Evolutionary conservation across 2,113 vertebrate species (phyloP).

Genomic region (Desmodus rotundus): DNA sequence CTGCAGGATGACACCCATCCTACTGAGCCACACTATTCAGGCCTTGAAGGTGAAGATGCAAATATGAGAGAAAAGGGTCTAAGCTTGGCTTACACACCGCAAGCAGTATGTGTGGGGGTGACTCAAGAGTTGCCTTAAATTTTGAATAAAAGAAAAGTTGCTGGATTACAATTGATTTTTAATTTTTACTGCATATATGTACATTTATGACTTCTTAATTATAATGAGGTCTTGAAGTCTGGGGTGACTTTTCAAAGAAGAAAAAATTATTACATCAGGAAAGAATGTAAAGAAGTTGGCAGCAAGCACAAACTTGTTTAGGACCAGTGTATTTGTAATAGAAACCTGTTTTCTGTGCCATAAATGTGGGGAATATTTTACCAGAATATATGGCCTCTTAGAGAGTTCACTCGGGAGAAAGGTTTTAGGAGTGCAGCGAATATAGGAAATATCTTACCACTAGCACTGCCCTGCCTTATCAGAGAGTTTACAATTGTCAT

Average conservation of each 20-base stretch:
- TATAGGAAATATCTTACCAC: not conserved
- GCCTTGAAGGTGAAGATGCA: no score
- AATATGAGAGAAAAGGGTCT: no score
- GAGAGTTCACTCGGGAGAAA: not conserved
- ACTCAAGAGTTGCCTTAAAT: no score
- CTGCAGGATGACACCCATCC: no score
- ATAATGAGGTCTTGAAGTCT: not conserved
- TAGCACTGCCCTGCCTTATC: not conserved
- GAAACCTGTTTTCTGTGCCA: not conserved
- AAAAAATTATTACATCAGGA: not conserved
- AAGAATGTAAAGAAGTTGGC: not conserved
- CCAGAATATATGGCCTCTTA: not conserved
- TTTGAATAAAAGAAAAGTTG: not conserved
- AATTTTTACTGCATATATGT: not conserved
- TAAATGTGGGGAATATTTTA: not conserved
- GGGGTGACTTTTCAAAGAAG: not conserved
- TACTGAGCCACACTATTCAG: no score
- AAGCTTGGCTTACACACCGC: no score
- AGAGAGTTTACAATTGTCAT: not conserved
- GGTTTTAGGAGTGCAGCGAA: not conserved
- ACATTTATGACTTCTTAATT: not conserved
- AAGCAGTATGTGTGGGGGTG: no score
- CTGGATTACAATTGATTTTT: not conserved
- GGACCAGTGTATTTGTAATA: not conserved
- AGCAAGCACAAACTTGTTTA: not conserved